phyloP scores from a whole-genome alignment of 2,888 invertebrate species.

The Macrosoma leucophasiata region DNA sequence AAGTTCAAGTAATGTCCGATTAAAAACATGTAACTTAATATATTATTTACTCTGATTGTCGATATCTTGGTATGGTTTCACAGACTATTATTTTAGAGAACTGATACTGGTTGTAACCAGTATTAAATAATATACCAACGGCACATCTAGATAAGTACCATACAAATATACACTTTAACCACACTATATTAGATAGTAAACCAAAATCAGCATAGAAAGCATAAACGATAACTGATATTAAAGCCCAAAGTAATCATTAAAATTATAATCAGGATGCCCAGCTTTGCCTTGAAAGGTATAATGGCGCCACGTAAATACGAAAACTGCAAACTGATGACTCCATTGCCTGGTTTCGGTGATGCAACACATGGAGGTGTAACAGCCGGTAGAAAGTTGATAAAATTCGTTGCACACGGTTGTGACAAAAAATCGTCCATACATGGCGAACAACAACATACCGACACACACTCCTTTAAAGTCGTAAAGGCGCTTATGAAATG shows the following conservation, averaged over 20 bases:
- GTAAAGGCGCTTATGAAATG: slow-evolving; percentile 62
- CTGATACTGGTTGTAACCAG: too few relatives aligned
- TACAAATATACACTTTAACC: too few relatives aligned
- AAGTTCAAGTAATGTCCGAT: too few relatives aligned
- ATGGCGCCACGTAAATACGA: slow-evolving; percentile 8
- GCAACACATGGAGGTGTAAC: slow-evolving; percentile 19
- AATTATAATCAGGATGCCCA: too few relatives aligned
- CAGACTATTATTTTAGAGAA: too few relatives aligned
- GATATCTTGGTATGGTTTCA: too few relatives aligned
- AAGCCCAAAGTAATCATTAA: too few relatives aligned
- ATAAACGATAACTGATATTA: slow-evolving; percentile 13
- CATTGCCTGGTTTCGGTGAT: not conserved
- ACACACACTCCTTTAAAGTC: slow-evolving; percentile 58
- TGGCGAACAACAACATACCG: slow-evolving; percentile 47
- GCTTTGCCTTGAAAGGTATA: slow-evolving; percentile 1
- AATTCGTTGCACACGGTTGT: slow-evolving; percentile 38
- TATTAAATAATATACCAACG: too few relatives aligned
- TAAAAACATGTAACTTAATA: too few relatives aligned
- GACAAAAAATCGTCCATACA: slow-evolving; percentile 59
- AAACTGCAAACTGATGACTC: too few relatives aligned
- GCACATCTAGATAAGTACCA: too few relatives aligned
- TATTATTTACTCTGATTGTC: too few relatives aligned
- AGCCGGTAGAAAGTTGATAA: slow-evolving; percentile 45
- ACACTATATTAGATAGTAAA: slow-evolving; percentile 12
- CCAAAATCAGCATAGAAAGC: slow-evolving; percentile 7